These are phyloP conservation scores for Elephantulus edwardii DNA, from an alignment of 2,113 vertebrate genomes.

Conservation along the genomic window DNA sequence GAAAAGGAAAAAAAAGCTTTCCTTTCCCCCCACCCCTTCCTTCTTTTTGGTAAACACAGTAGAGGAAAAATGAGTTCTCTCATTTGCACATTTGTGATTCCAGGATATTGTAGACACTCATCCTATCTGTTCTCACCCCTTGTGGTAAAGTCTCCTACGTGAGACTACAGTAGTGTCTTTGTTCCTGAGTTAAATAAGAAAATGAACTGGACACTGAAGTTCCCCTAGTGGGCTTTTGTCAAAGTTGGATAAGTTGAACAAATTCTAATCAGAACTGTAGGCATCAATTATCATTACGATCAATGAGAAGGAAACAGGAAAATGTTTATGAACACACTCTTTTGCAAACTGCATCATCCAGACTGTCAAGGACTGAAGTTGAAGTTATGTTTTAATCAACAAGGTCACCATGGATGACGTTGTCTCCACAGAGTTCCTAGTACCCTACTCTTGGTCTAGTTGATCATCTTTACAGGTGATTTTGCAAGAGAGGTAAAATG, in stretches of 20 bases:
- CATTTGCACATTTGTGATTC: conserved; percentile 59
- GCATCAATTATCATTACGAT: not conserved
- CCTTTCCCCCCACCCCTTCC: no score
- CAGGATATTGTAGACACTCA: not conserved
- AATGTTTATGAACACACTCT: conserved; percentile 33
- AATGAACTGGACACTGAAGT: not conserved
- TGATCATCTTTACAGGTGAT: no score
- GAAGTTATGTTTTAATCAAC: no score
- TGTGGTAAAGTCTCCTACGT: conserved; percentile 40
- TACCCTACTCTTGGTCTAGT: no score
- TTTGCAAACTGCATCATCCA: conserved; percentile 14
- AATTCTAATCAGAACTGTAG: conserved; percentile 30
- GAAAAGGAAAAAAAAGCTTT: conserved; percentile 20
- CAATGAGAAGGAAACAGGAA: conserved; percentile 32
- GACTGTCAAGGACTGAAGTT: conserved; percentile 43
- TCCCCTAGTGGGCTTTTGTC: conserved; percentile 5
- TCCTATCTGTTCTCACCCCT: conserved; percentile 48
- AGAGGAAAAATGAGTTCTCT: conserved; percentile 60
- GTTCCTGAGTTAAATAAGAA: conserved; percentile 49
- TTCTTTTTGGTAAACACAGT: conserved; percentile 38
- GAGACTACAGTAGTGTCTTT: not conserved
- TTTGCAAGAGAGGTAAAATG: not conserved
- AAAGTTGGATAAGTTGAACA: conserved; percentile 5
- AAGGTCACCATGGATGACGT: no score
- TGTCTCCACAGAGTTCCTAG: no score